A percentile compares a stretch with the other conserved stretches of the same genome.
phyloP scores from a whole-genome alignment of 2,113 vertebrate genomes.

The Anas platyrhynchos region DNA sequence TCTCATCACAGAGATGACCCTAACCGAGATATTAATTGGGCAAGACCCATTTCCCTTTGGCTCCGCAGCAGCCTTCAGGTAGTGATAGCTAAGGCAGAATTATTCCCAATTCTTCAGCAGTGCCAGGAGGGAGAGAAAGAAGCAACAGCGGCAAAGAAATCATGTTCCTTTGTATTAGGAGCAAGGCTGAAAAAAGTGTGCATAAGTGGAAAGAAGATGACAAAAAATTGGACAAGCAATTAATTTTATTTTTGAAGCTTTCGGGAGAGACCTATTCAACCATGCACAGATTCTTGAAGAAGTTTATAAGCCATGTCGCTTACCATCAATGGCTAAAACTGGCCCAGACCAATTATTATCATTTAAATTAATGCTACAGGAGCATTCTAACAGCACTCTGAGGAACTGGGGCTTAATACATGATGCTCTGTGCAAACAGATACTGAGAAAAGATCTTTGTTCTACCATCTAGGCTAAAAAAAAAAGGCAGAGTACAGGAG shows the following conservation, averaged over 20 bases:
- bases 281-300: not conserved
- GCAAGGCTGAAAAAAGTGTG: not conserved
- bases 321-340: not conserved
- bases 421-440: not conserved
- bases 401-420: not conserved
- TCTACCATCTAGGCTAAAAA: not conserved
- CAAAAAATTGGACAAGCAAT: not conserved
- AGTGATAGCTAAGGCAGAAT: not conserved
- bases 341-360: not conserved
- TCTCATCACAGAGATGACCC: not conserved
- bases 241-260: conserved; percentile 38
- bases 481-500: fast-evolving
- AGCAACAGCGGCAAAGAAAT: not conserved
- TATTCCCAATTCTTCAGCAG: not conserved
- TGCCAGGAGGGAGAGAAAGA: not conserved
- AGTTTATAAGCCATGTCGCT: not conserved
- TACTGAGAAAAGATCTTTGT: not conserved
- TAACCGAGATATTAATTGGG: not conserved
- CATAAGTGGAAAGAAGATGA: not conserved
- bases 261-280: not conserved
- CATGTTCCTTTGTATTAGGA: not conserved
- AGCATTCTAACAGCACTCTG: not conserved
- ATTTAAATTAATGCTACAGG: not conserved
- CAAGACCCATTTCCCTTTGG: not conserved
- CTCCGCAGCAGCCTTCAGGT: not conserved